A percentile compares a stretch with the other conserved stretches of the same genome.
phyloP scores from a whole-genome alignment of 2,888 invertebrate species.

The Ennomos erosarius region DNA sequence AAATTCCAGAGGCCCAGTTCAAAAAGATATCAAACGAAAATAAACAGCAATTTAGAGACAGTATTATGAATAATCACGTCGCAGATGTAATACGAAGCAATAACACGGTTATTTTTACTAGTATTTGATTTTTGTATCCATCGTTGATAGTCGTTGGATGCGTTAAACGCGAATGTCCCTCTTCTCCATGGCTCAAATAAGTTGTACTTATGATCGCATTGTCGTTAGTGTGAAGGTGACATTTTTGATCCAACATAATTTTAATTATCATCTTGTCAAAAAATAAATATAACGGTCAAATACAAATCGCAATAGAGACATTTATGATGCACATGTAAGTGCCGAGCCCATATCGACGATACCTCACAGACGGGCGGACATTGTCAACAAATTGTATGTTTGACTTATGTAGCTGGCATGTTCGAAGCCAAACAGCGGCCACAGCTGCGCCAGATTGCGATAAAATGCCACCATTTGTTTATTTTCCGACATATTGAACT shows the following conservation, averaged over 20 bases:
- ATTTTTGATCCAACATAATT: too few species aligned
- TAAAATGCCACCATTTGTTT: constrained; percentile 48
- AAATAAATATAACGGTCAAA: constrained; percentile 1
- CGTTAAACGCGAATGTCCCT: too few species aligned
- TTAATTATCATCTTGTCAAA: too few species aligned
- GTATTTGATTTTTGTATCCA: constrained; percentile 7
- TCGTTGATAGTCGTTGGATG: too few species aligned
- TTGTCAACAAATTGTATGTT: constrained; percentile 53
- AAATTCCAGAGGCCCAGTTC: constrained; percentile 34
- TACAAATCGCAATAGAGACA: constrained; percentile 14
- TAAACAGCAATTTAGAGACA: constrained; percentile 29
- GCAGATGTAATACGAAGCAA: constrained; percentile 21
- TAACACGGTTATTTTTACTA: constrained; percentile 11
- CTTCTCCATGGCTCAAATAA: too few species aligned
- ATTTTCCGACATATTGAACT: constrained; percentile 49
- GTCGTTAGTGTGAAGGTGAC: too few species aligned
- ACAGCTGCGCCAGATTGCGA: constrained; percentile 49
- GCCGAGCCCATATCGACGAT: constrained; percentile 37
- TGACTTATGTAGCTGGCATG: constrained; percentile 36
- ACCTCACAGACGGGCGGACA: constrained; percentile 40
- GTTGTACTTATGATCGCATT: too few species aligned
- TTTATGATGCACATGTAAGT: constrained; percentile 25
- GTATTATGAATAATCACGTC: constrained; percentile 22
- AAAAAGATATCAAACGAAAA: constrained; percentile 31
- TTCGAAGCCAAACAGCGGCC: constrained; percentile 28